Evolutionary conservation across 2,888 invertebrate genomes (phyloP).

Genomic region (Latrodectus elegans): DNA sequence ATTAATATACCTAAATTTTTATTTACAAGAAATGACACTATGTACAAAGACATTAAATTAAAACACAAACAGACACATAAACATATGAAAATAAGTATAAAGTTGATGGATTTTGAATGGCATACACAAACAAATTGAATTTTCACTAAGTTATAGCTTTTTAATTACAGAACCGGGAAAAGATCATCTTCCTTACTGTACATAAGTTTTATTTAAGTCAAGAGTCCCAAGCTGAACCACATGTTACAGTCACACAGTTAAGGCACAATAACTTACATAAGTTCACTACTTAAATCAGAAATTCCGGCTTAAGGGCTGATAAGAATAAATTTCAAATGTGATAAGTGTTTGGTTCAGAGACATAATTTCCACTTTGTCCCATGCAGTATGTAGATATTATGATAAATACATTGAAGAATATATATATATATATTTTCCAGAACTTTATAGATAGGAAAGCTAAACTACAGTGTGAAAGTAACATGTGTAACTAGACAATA

Average conservation of each 20-base stretch:
- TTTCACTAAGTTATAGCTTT: conserved; percentile 26
- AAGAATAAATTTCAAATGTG: background rate
- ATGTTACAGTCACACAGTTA: conserved; percentile 69
- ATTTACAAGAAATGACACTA: conserved; percentile 44
- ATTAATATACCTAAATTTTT: background rate
- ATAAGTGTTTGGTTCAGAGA: background rate
- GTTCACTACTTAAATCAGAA: conserved; percentile 28
- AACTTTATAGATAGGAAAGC: conserved; percentile 34
- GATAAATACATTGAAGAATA: conserved; percentile 6
- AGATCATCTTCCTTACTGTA: conserved; percentile 36
- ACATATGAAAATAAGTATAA: conserved; percentile 8
- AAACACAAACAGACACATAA: conserved; percentile 35
- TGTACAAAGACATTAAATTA: conserved; percentile 59
- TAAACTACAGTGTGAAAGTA: conserved; percentile 63
- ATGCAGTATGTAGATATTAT: conserved; percentile 11
- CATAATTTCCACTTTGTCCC: background rate
- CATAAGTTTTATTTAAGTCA: conserved; percentile 22
- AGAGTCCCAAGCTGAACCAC: conserved; percentile 61
- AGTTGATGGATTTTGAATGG: conserved; percentile 18
- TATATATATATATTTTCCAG: conserved; percentile 12
- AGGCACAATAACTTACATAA: conserved; percentile 68
- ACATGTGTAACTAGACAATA: conserved; percentile 59
- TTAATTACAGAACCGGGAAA: conserved; percentile 27
- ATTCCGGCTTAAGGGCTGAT: background rate
- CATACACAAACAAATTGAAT: conserved; percentile 24